These are phyloP conservation scores for Alauda arvensis DNA, from an alignment of 2,797 vertebrate genomes.

Conservation along the genomic window DNA sequence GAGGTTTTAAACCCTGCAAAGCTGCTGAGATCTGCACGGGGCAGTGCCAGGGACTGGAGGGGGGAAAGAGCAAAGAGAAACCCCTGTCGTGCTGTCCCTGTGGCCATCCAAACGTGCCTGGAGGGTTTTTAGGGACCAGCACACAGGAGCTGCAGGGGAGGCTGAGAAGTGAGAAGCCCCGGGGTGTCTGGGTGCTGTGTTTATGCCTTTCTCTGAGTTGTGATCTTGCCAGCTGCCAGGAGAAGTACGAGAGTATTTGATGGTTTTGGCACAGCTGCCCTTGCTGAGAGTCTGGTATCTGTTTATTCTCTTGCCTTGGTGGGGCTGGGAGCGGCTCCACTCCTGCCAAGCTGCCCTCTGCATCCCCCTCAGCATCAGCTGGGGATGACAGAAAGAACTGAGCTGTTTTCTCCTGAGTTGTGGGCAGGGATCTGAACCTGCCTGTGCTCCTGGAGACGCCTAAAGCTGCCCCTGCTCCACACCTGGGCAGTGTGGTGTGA, in stretches of 20 bases:
- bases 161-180: background rate
- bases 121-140: background rate
- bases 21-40: background rate
- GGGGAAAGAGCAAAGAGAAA: background rate
- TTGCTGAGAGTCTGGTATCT: background rate
- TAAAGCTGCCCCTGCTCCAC: background rate
- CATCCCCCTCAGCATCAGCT: accelerated
- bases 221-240: background rate
- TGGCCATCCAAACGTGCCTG: background rate
- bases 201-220: background rate
- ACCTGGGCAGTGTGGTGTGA: accelerated
- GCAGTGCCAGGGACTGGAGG: background rate
- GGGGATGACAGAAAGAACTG: background rate
- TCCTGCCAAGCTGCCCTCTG: background rate
- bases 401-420: background rate
- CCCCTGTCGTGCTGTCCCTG: background rate
- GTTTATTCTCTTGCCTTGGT: background rate
- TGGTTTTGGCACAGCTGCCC: conserved; percentile 30
- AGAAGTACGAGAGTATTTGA: background rate
- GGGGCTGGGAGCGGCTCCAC: background rate
- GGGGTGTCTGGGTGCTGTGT: background rate
- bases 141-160: background rate
- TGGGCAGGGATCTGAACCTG: background rate
- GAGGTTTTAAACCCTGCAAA: background rate
- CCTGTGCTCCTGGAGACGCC: background rate